These are phyloP conservation scores for Caligus rogercresseyi DNA, from an alignment of 1,140 invertebrate species.

Conservation along the genomic window DNA sequence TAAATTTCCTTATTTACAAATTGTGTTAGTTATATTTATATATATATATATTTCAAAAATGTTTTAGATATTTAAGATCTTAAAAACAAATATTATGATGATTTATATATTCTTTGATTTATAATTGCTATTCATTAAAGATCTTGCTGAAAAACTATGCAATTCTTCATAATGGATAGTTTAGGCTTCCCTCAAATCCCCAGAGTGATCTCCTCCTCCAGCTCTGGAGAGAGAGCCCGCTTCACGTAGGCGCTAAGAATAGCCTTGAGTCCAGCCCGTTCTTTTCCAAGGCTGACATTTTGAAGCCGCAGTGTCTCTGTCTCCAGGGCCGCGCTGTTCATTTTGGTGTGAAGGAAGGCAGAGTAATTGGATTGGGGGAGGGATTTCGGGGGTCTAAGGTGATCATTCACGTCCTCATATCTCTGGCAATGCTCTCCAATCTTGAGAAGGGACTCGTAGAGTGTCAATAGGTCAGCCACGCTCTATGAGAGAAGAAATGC, in stretches of 20 bases:
- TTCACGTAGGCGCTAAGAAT: background rate
- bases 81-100: too few relatives aligned
- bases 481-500: background rate
- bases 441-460: background rate
- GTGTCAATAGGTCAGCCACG: background rate
- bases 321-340: background rate
- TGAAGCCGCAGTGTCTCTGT: background rate
- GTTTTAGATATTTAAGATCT: too few relatives aligned
- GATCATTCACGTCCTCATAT: background rate
- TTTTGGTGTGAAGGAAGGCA: background rate
- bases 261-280: background rate
- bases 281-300: background rate
- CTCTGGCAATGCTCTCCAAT: background rate
- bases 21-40: too few relatives aligned
- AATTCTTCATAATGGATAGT: too few relatives aligned
- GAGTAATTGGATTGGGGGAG: background rate
- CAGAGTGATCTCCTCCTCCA: background rate
- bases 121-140: too few relatives aligned
- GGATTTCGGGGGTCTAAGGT: background rate
- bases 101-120: too few relatives aligned
- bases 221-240: background rate
- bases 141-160: too few relatives aligned
- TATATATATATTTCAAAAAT: too few relatives aligned
- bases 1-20: too few relatives aligned
- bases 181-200: slow-evolving; percentile 41